Evolutionary conservation across 2,797 vertebrate species (phyloP), one percentile per base, ranked within the genome.

Genomic region (Melanotaenia pygmaea): DNA sequence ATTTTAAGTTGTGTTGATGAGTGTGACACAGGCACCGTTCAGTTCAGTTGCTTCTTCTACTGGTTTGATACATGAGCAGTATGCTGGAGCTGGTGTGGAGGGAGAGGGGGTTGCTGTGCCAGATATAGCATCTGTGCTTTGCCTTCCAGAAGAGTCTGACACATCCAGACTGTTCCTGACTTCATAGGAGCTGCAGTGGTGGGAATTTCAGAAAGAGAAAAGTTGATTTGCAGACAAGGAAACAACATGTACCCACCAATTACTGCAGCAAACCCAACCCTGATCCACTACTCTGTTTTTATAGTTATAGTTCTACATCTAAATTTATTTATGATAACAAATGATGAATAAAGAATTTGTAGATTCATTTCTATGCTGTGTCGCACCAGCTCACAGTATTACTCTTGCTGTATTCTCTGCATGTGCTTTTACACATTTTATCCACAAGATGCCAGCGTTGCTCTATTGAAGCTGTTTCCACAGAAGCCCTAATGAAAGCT

Each of bases 91-190:
- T 50, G 47, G 47, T 50, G 47, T 10, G 37, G 11, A 38, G 10
- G 37, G 10, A 12, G 6, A 20, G 64, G 57, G 74, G 24, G 43
- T 12, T 26, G 70, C 63, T n/a, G 20, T 6, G 75, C 45, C 82
- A 76, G 43, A 83, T 77, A 70, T 81, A 88, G n/a, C 89, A 92
- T 61, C 88, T 90, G 88, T 80, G 65, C 79, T 38, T 3, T 38
- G 57, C 70, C 80, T 80, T 91, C 90, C 45, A 70, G 88, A 89
- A 89, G 59, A 1, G 5, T 76, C 85, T 82, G 80, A 80, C 84
- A 77, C 1, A 69, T 73, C 80, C 63, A 81, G 70, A 87, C 13
- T 34, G 2, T 77, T 84, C 76, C 57, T 22, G 73, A 79, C 60
- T 43, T 28, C 37, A 50, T 66, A 50, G 34, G 71, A 76, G 43